Evolutionary conservation across 92 coral and sea anemone species (phyloP), one percentile per base, ranked within the genome.

Genomic region (Paramuricea clavata): DNA sequence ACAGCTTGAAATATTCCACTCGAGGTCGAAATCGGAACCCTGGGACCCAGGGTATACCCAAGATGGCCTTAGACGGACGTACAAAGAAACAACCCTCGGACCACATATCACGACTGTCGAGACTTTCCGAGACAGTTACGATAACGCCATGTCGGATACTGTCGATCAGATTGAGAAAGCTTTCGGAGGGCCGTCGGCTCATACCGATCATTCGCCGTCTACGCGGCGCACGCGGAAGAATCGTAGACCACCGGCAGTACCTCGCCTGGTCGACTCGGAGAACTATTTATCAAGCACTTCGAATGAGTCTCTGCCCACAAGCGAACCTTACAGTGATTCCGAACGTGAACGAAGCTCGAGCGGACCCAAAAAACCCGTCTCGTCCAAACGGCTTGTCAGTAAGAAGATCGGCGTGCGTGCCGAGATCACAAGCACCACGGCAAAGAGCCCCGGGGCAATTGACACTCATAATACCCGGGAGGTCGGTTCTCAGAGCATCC

Each of bases 131-230:
- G 92, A 93, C 73, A 93, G 83, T 78, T 95, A 91, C 64, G 98
- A 97, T 56, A 77, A 92, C 56, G 91, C 95, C 62, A 82, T 97
- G 97, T 95, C 99, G 4, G 98, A 97, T 42, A 97, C 98, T 21
- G 94, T 97, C 77, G 98, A 94, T 59, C 98, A 97, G 88, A 97
- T 97, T 41, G 99, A 97, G 69, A 91, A 81, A 50, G 99, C 99
- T 2, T 97, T 97, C 80, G 99, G 95, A 17, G 73, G 84, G 13
- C 43, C 84, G 6, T 67, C 84, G 73, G 73, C 54, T 6, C 72
- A 43, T 30, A 3, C 84, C 56, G 73, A 79, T n/a, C 64, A 61
- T 17, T 79, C 59, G 71, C 72, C 84, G 65, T 79, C 84, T 4
- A 30, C 31, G 73, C 73, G 33, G 10, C 32, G 33, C 15, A 41